Conservation (phyloP, 1,140 invertebrate genomes). For the Xylocopa sonorina region DNA sequence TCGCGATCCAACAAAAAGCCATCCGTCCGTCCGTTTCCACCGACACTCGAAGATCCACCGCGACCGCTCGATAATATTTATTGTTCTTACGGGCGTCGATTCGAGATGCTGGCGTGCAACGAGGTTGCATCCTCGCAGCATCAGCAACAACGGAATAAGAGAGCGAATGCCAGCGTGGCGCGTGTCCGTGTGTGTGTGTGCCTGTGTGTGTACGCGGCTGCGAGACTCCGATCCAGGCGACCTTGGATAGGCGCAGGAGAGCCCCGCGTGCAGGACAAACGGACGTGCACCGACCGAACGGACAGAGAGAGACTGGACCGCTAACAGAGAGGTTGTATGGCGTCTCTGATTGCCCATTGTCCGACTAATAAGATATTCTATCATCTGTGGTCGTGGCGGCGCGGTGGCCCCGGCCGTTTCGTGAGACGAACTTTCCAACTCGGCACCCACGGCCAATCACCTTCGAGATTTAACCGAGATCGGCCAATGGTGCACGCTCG, state of each 20-base stretch:
- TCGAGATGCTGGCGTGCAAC: constrained; percentile 9
- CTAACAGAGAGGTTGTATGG: constrained; percentile 75
- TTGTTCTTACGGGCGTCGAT: constrained; percentile 38
- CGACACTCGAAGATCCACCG: neutral
- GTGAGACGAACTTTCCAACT: constrained; percentile 52
- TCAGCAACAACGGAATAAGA: neutral
- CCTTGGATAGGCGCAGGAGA: constrained; percentile 60
- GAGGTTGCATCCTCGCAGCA: neutral
- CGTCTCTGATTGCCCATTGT: constrained; percentile 80
- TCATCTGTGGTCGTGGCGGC: constrained; percentile 71
- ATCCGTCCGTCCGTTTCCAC: neutral
- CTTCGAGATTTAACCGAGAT: constrained; percentile 61
- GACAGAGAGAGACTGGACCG: constrained; percentile 66
- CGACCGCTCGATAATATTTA: constrained; percentile 7
- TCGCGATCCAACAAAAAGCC: neutral
- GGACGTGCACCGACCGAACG: constrained; percentile 53
- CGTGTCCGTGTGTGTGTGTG: too few species aligned
- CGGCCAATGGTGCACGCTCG: constrained; percentile 67
- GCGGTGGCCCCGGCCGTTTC: constrained; percentile 58
- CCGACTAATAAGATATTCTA: constrained; percentile 80
- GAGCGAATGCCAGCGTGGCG: neutral
- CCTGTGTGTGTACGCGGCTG: too few species aligned
- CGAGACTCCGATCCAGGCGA: constrained; percentile 43
- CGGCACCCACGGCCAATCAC: constrained; percentile 65
- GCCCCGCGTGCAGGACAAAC: constrained; percentile 56